A percentile compares a stretch with the other conserved stretches of the same genome.
Conservation (phyloP, 2,888 invertebrate genomes). For the Coecobrya sp. region DNA sequence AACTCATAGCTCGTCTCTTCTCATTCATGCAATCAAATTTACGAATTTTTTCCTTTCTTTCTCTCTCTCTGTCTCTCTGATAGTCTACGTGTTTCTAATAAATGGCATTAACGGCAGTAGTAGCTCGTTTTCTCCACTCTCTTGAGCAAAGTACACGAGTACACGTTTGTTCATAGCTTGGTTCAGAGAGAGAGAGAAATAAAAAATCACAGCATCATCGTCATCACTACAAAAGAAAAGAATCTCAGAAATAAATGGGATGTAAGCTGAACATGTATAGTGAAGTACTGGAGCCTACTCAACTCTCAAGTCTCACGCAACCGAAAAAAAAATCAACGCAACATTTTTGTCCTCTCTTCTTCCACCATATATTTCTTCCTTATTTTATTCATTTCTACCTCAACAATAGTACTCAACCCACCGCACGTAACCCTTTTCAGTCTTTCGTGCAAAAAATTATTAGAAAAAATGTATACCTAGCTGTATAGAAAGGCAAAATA, state of each 20-base stretch:
- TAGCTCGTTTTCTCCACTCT: conserved; percentile 10
- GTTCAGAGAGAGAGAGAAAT: neutral
- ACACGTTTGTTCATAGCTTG: neutral
- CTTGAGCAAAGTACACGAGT: neutral
- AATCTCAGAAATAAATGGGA: conserved; percentile 25
- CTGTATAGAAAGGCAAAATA: neutral
- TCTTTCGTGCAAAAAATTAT: conserved; percentile 19
- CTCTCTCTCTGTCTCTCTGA: neutral
- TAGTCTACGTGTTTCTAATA: conserved; percentile 49
- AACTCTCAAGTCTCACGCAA: conserved; percentile 13
- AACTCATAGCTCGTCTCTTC: neutral
- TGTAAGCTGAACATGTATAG: neutral
- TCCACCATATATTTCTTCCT: conserved; percentile 4
- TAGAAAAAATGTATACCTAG: neutral
- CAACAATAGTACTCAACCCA: neutral
- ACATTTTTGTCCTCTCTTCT: conserved; percentile 20
- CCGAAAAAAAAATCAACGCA: conserved; percentile 4
- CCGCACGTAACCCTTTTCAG: conserved; percentile 31
- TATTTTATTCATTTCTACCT: neutral
- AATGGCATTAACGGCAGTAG: conserved; percentile 37
- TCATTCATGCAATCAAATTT: conserved; percentile 62
- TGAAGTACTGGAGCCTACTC: neutral
- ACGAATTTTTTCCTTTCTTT: conserved; percentile 34
- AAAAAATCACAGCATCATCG: conserved; percentile 15
- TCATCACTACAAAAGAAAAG: conserved; percentile 18